These are phyloP conservation scores for Parapristionchus giblindavisi DNA, from an alignment of 2,888 invertebrate species.

Conservation along the genomic window DNA sequence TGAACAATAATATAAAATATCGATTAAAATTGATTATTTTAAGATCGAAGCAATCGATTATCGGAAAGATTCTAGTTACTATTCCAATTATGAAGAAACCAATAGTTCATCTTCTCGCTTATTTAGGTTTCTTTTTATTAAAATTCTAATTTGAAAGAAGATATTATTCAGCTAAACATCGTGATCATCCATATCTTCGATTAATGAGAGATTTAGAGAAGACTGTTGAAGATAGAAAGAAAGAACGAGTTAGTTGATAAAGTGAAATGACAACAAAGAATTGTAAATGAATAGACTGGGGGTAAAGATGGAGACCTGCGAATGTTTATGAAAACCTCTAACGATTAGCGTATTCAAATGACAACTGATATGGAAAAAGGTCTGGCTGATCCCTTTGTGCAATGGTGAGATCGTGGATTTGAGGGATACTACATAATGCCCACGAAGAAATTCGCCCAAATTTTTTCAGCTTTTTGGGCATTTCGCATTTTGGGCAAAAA, in stretches of 20 bases:
- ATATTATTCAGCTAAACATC: neutral
- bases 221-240: slow-evolving; percentile 5
- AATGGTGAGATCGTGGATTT: too few species aligned
- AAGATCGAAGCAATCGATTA: neutral
- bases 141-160: too few species aligned
- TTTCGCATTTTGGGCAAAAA: too few species aligned
- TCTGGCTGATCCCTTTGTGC: too few species aligned
- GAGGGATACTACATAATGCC: too few species aligned
- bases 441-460: too few species aligned
- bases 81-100: neutral
- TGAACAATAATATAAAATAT: neutral
- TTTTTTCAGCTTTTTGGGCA: too few species aligned
- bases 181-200: neutral
- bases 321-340: too few species aligned
- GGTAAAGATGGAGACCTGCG: too few species aligned
- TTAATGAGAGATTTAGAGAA: slow-evolving; percentile 3
- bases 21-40: neutral
- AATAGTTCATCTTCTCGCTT: neutral
- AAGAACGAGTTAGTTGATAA: slow-evolving; percentile 1
- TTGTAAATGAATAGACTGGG: neutral
- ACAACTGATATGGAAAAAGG: too few species aligned
- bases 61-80: neutral
- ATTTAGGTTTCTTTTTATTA: neutral
- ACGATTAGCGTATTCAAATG: too few species aligned
- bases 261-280: neutral